Conservation (phyloP, 2,113 vertebrate genomes). For the Hemiprocne comata region DNA sequence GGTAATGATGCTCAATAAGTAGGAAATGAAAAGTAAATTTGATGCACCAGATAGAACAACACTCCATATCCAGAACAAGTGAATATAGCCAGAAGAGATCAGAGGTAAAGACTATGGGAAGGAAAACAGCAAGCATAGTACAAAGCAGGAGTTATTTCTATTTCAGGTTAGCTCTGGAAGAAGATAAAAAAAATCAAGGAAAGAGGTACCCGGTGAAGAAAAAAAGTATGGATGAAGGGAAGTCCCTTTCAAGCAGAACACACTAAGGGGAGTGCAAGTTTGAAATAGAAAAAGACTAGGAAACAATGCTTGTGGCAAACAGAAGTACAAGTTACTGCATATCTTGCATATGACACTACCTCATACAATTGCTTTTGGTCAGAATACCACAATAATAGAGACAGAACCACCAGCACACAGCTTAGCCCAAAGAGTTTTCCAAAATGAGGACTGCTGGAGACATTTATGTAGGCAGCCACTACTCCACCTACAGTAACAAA, state of each 20-base stretch:
- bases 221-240: background rate
- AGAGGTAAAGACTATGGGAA: background rate
- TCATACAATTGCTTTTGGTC: background rate
- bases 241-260: background rate
- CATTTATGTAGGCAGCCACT: background rate
- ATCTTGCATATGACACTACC: background rate
- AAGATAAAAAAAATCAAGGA: background rate
- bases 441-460: background rate
- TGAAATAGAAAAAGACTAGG: background rate
- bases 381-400: background rate
- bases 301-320: background rate
- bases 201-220: background rate
- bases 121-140: background rate
- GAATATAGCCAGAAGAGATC: background rate
- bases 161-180: background rate
- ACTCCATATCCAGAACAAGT: background rate
- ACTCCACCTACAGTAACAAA: background rate
- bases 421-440: background rate
- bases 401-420: background rate
- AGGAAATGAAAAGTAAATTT: background rate
- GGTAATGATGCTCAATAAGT: background rate
- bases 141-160: background rate
- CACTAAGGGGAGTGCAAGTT: background rate
- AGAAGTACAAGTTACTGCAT: background rate
- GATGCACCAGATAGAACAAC: background rate